Evolutionary conservation across 2,888 invertebrate genomes (phyloP), one percentile per base, ranked within the genome.

Genomic region (Oscheius sp.): DNA sequence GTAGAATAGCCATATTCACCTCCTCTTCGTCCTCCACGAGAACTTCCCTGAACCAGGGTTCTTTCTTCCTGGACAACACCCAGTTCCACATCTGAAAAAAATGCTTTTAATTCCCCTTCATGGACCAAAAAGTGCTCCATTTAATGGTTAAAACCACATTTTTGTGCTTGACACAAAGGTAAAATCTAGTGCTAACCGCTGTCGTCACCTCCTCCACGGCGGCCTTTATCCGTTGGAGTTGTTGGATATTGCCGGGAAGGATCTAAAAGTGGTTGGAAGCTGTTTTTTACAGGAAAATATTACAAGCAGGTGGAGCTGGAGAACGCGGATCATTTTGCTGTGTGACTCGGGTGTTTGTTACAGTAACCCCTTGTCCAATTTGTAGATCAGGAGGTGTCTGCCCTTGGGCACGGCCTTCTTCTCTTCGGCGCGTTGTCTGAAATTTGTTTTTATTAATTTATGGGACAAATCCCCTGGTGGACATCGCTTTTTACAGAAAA

Each of bases 141-240:
- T 7, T 16, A 16, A 5, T 16, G 49, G 49, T 49, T 18, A 13
- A 49, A 45, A 45, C 45, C 9, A 45, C 45, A 45, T 12, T 49
- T 49, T 21, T 13, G 5, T 13, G 2, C 16, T 7, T 5, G 49
- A 49, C 49, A 49, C 43, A 18, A 55, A 69, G 58, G 41, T 23
- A 18, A 69, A 56, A 53, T 27, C 43, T 63, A 46, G 70, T 70
- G 70, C 70, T 70, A 41, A 70, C 70, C 70, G 43, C 59, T 59
- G 49, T 70, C 70, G 43, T 49, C 61, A 49, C 61, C 70, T 69
- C 56, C 56, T 35, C 46, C 59, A 46, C 58, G 21, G 29, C 35
- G 23, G 25, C 56, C 69, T 13, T 21, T 23, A 9, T 45, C 59
- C 12, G 29, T 29, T 12, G 70, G 70, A 13, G 70, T 70, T n/a